Conservation (phyloP, 2,113 vertebrate species). For the Glaucidium brasilianum region DNA sequence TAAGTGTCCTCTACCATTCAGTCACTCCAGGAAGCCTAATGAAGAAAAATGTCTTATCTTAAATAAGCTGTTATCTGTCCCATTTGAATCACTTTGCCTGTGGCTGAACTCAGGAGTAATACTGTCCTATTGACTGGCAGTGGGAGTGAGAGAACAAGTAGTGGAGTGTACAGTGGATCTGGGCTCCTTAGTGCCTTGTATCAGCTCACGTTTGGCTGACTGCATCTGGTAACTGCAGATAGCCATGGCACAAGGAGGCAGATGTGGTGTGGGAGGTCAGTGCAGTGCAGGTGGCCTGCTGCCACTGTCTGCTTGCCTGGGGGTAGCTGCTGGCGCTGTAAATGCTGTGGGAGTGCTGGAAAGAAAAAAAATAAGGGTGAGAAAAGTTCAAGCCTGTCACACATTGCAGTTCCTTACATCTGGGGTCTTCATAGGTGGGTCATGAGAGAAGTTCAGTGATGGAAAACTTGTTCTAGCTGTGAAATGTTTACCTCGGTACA, state of each 20-base stretch:
- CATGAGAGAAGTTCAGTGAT: not conserved
- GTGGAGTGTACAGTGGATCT: not conserved
- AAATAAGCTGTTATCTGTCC: not conserved
- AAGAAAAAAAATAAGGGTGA: accelerated
- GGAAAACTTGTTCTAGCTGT: not conserved
- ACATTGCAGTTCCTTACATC: accelerated
- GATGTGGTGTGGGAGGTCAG: not conserved
- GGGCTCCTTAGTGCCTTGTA: not conserved
- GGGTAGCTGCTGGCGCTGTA: not conserved
- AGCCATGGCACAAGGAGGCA: not conserved
- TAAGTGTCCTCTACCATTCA: not conserved
- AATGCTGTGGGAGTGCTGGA: not conserved
- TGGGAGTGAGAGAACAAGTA: too few species aligned
- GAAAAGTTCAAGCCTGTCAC: not conserved
- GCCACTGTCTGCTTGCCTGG: too few species aligned
- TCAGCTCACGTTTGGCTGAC: not conserved
- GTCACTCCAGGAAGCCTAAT: not conserved
- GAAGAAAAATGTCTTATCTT: not conserved
- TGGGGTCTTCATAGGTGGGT: not conserved
- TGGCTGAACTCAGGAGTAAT: not conserved
- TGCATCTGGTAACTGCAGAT: not conserved
- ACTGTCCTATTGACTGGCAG: not conserved
- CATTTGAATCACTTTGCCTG: accelerated
- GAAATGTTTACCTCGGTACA: not conserved
- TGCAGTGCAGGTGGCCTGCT: not conserved